Evolutionary conservation across 53 echinoderm and acorn worm species (phyloP).

Genomic region (Crossaster papposus): DNA sequence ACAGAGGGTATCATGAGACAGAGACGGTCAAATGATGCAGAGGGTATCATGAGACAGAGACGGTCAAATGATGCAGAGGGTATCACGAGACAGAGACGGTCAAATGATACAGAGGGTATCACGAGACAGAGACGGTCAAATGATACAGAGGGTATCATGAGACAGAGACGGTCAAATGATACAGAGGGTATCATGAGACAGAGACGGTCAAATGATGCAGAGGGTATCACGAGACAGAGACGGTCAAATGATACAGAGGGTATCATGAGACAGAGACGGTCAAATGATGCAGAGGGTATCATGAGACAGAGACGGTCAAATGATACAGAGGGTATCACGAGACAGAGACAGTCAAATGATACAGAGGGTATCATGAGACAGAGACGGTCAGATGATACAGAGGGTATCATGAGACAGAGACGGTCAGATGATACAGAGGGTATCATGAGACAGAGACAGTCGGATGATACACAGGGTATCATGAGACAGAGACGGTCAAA

Average conservation of each 20-base stretch:
- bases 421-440: not conserved
- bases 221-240: not conserved
- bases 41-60: not conserved
- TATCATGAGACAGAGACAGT: not conserved
- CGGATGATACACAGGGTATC: conserved; percentile 3
- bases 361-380: not conserved
- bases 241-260: not conserved
- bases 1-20: not conserved
- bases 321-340: not conserved
- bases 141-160: not conserved
- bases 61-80: not conserved
- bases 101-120: not conserved
- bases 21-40: not conserved
- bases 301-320: not conserved
- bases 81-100: not conserved
- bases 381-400: not conserved
- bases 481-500: not conserved
- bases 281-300: not conserved
- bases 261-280: not conserved
- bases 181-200: not conserved
- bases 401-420: not conserved
- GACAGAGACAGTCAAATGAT: conserved; percentile 4
- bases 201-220: not conserved
- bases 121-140: not conserved
- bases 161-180: conserved; percentile 4